phyloP scores from a whole-genome alignment of 2,888 invertebrate species.

The Hypomecis atomaria region DNA sequence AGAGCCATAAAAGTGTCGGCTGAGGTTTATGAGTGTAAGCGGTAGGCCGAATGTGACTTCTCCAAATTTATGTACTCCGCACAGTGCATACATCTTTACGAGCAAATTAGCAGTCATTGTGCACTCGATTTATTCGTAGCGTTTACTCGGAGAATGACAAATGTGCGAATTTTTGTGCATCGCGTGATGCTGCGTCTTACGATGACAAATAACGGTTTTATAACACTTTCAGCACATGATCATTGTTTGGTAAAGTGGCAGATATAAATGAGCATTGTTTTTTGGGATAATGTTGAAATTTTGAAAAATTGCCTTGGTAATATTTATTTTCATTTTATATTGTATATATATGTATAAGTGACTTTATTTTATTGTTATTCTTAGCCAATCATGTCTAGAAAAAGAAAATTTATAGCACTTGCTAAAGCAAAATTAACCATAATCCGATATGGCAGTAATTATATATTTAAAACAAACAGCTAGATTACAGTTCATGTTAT shows the following conservation, averaged over 20 bases:
- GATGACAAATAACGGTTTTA: conserved; percentile 37
- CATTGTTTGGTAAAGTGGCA: conserved; percentile 6
- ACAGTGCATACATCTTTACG: conserved; percentile 81
- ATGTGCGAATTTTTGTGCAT: conserved; percentile 73
- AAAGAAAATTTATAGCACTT: too few relatives aligned
- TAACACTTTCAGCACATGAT: conserved; percentile 28
- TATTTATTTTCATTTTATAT: too few relatives aligned
- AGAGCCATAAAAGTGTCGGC: conserved; percentile 82
- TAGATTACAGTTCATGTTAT: too few relatives aligned
- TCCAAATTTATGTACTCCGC: conserved; percentile 76
- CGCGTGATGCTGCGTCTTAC: conserved; percentile 40
- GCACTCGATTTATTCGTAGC: conserved; percentile 76
- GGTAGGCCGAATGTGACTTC: conserved; percentile 81
- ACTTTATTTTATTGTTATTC: background rate
- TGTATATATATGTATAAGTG: background rate
- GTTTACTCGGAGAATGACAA: conserved; percentile 67
- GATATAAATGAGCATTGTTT: conserved; percentile 18
- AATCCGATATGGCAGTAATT: too few relatives aligned
- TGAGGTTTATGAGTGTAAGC: conserved; percentile 82
- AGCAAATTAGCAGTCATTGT: conserved; percentile 84
- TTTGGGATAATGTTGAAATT: background rate
- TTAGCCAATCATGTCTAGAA: too few relatives aligned
- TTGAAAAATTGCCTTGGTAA: background rate
- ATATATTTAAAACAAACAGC: too few relatives aligned
- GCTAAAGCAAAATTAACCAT: too few relatives aligned